Evolutionary conservation across 53 echinoderm and acorn worm species (phyloP).

Genomic region (Apostichopus leukothele): DNA sequence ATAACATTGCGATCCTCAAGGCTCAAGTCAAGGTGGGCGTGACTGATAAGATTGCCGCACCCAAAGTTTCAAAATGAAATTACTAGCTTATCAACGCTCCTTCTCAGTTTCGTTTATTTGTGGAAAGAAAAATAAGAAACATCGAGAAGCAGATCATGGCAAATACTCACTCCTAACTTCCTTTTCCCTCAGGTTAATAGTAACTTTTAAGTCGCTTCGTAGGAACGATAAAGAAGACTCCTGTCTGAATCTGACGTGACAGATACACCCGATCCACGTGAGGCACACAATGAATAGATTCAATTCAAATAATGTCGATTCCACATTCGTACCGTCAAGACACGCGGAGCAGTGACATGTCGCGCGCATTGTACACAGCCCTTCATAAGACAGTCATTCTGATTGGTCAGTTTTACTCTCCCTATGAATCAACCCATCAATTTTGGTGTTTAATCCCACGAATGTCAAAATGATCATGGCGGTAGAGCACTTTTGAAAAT

Average conservation of each 20-base stretch:
- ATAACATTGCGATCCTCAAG: too few relatives aligned
- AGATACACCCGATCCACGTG: conserved; percentile 10
- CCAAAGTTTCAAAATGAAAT: not conserved
- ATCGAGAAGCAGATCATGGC: not conserved
- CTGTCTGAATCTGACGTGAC: not conserved
- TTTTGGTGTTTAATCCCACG: too few relatives aligned
- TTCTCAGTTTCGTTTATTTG: too few relatives aligned
- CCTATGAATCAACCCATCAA: not conserved
- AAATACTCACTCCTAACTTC: not conserved
- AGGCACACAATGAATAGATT: not conserved
- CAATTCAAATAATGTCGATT: conserved; percentile 6
- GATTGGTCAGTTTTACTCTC: not conserved
- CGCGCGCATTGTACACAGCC: not conserved
- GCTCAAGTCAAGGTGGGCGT: not conserved
- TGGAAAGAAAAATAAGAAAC: not conserved
- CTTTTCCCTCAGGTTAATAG: not conserved
- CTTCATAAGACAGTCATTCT: not conserved
- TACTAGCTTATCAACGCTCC: too few relatives aligned
- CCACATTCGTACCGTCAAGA: not conserved
- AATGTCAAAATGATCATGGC: too few relatives aligned
- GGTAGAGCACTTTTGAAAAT: too few relatives aligned
- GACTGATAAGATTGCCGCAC: not conserved
- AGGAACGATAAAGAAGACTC: not conserved
- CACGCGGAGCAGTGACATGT: not conserved
- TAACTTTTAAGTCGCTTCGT: not conserved